A percentile compares a stretch with the other conserved stretches of the same genome.
Conservation (phyloP, 1,140 invertebrate genomes). For the Magallana gigas region DNA sequence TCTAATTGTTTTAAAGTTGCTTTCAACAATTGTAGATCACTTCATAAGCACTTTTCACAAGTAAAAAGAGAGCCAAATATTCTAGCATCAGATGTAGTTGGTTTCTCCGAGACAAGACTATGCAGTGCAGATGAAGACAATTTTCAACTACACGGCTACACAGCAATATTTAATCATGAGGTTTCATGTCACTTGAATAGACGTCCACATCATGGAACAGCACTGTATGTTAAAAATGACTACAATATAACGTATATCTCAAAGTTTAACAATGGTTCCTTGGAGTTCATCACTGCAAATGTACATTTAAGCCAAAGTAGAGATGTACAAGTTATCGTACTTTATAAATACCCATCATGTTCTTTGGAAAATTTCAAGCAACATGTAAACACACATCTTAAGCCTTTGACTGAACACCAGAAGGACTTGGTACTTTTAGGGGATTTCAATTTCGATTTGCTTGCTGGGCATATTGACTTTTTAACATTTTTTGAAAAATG, state of each 20-base stretch:
- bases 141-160: background rate
- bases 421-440: slow-evolving; percentile 30
- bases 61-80: slow-evolving; percentile 14
- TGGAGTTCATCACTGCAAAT: slow-evolving; percentile 23
- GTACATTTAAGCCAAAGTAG: background rate
- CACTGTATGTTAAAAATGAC: slow-evolving; percentile 23
- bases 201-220: slow-evolving; percentile 26
- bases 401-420: background rate
- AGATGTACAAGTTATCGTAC: slow-evolving; percentile 15
- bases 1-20: background rate
- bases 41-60: slow-evolving; percentile 17
- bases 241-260: background rate
- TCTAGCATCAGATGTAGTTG: slow-evolving; percentile 39
- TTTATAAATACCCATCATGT: slow-evolving; percentile 41
- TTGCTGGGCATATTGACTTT: slow-evolving; percentile 36
- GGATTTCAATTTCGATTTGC: slow-evolving; percentile 51
- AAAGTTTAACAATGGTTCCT: background rate
- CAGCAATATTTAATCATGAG: background rate
- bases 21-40: background rate
- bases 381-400: background rate
- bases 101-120: slow-evolving; percentile 48
- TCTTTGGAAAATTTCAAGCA: slow-evolving; percentile 15
- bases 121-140: background rate
- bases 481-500: slow-evolving; percentile 33
- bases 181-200: background rate